A percentile compares a stretch with the other conserved stretches of the same genome.
These are phyloP conservation scores for Cyprinodon tularosa DNA, from an alignment of 2,113 vertebrate genomes.

Conservation along the genomic window DNA sequence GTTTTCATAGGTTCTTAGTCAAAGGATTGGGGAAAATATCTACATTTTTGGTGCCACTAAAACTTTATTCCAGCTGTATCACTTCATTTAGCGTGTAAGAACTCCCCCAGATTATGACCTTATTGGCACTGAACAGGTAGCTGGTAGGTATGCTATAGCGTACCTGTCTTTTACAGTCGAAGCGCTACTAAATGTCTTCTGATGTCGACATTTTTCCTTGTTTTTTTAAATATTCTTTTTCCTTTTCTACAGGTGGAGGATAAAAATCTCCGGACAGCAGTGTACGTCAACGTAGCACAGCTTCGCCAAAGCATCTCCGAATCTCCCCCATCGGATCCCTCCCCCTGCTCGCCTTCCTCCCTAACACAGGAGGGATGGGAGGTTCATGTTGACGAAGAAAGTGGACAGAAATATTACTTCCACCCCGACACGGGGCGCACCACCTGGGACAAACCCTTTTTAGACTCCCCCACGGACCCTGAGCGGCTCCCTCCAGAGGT, in stretches of 20 bases:
- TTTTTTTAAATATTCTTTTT: not conserved
- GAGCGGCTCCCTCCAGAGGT: slow-evolving; percentile 25
- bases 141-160: too few relatives aligned
- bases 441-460: slow-evolving; percentile 91
- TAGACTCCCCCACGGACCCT: slow-evolving; percentile 64
- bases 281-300: slow-evolving; percentile 89
- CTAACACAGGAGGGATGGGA: slow-evolving; percentile 83
- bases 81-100: not conserved
- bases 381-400: slow-evolving; percentile 85
- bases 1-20: too few relatives aligned
- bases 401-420: slow-evolving; percentile 90
- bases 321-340: not conserved
- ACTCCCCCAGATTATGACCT: not conserved
- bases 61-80: too few relatives aligned
- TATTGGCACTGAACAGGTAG: not conserved
- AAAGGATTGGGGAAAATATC: too few relatives aligned
- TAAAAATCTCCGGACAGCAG: slow-evolving; percentile 63
- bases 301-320: slow-evolving; percentile 61
- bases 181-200: not conserved
- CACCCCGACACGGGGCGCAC: slow-evolving; percentile 86
- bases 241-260: slow-evolving; percentile 58
- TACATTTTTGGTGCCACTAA: too few relatives aligned
- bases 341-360: slow-evolving; percentile 26
- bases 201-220: not conserved
- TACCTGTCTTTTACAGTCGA: not conserved